Evolutionary conservation across 2,113 vertebrate species (phyloP).

Genomic region (Rattus norvegicus): DNA sequence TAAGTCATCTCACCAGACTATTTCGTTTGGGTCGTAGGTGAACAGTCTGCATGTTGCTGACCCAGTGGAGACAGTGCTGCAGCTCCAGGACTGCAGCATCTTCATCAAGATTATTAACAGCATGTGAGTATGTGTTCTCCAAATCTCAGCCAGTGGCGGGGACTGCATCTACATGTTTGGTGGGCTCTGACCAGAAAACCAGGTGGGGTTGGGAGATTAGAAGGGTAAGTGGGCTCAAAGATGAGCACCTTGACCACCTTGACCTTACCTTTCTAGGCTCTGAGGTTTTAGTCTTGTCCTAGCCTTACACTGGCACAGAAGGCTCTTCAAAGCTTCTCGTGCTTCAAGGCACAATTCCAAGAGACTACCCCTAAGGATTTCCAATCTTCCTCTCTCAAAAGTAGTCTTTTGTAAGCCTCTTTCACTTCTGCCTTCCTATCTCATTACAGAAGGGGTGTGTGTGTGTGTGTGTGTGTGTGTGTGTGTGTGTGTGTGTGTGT

Average conservation of each 20-base stretch:
- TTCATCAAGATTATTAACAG: conserved; percentile 88
- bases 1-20: not conserved
- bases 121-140: conserved; percentile 88
- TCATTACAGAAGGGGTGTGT: not conserved
- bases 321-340: not conserved
- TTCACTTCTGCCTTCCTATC: not conserved
- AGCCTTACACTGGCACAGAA: not conserved
- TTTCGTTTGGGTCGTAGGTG: conserved; percentile 82
- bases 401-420: not conserved
- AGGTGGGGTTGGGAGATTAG: not conserved
- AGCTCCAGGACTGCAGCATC: conserved; percentile 89
- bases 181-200: not conserved
- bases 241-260: not conserved
- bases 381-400: not conserved
- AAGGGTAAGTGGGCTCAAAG: not conserved
- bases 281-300: not conserved
- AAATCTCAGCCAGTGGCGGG: not conserved
- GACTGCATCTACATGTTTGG: not conserved
- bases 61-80: conserved; percentile 74
- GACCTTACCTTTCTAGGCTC: not conserved
- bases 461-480: too few relatives aligned
- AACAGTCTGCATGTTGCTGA: conserved; percentile 87
- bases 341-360: not conserved
- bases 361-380: not conserved
- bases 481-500: too few relatives aligned